A percentile compares a stretch with the other conserved stretches of the same genome.
These are phyloP conservation scores for Propithecus perrieri DNA, from an alignment of 2,797 vertebrate species.

Conservation along the genomic window DNA sequence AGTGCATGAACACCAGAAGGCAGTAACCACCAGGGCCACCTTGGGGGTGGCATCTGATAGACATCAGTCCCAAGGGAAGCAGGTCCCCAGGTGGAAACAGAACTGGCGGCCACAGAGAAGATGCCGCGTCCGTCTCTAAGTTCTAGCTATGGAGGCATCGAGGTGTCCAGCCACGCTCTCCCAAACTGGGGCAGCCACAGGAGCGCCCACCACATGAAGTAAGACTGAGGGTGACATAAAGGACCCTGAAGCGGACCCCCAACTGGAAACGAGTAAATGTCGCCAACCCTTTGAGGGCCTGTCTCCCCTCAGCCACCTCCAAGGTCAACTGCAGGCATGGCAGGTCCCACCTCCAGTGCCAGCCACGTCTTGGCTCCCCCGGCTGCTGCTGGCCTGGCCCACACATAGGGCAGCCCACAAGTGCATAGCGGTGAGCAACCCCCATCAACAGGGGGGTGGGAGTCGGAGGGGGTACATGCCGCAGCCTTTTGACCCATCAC, in stretches of 20 bases:
- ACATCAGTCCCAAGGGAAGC: not conserved
- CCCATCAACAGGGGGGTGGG: not conserved
- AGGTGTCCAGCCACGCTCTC: not conserved
- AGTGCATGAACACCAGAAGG: not conserved
- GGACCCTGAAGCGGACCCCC: not conserved
- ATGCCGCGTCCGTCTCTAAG: rapidly evolving
- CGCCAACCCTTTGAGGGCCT: not conserved
- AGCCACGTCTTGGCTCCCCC: not conserved
- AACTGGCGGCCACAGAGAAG: not conserved
- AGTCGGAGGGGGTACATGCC: not conserved
- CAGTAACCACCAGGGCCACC: not conserved
- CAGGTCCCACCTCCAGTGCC: rapidly evolving
- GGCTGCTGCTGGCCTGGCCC: not conserved
- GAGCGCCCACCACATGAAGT: not conserved
- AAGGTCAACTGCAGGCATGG: not conserved
- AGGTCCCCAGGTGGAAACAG: not conserved
- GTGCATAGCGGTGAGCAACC: not conserved
- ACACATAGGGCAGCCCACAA: not conserved
- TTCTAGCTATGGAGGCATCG: not conserved
- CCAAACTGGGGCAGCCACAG: not conserved
- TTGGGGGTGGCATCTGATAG: not conserved
- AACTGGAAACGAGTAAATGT: not conserved
- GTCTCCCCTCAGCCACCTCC: not conserved
- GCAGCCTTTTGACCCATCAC: too few relatives aligned
- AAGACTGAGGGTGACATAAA: not conserved